Percentiles rank a stretch among this genome's conserved stretches.
These are phyloP conservation scores for Brenthis ino DNA, from an alignment of 2,888 invertebrate genomes.

Conservation along the genomic window DNA sequence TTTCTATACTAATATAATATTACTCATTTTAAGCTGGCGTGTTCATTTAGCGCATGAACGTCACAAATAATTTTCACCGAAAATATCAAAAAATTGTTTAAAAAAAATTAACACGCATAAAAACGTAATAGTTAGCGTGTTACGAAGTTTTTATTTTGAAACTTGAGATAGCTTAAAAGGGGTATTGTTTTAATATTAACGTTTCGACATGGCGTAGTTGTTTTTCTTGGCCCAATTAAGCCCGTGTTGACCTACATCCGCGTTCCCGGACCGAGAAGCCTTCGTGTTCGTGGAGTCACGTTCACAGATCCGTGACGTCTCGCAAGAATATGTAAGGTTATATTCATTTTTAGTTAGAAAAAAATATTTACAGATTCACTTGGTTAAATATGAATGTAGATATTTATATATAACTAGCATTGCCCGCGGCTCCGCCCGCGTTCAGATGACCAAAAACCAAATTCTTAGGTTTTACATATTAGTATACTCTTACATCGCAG, in stretches of 20 bases:
- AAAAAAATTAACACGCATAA: background rate
- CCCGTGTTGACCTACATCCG: slow-evolving; percentile 38
- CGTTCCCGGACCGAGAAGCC: slow-evolving; percentile 20
- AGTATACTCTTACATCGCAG: too few species aligned
- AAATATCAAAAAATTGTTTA: too few species aligned
- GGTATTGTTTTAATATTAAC: slow-evolving; percentile 24
- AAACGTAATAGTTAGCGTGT: background rate
- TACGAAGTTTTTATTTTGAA: background rate
- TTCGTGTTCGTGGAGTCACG: slow-evolving; percentile 9
- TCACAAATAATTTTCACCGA: too few species aligned
- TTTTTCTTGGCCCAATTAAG: slow-evolving; percentile 36
- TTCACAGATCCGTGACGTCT: background rate
- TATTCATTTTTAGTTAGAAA: background rate
- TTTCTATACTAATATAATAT: too few species aligned
- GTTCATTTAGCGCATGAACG: too few species aligned
- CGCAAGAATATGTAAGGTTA: background rate
- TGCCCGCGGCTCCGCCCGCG: too few species aligned
- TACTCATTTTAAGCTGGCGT: too few species aligned
- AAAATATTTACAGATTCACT: background rate
- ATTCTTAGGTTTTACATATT: too few species aligned
- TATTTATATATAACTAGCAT: too few species aligned
- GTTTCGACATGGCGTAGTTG: slow-evolving; percentile 19
- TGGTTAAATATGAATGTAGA: too few species aligned
- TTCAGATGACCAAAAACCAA: too few species aligned
- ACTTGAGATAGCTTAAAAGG: slow-evolving; percentile 3